These are phyloP conservation scores for Epinephelus coioides DNA, from an alignment of 2,797 vertebrate species.

Conservation along the genomic window DNA sequence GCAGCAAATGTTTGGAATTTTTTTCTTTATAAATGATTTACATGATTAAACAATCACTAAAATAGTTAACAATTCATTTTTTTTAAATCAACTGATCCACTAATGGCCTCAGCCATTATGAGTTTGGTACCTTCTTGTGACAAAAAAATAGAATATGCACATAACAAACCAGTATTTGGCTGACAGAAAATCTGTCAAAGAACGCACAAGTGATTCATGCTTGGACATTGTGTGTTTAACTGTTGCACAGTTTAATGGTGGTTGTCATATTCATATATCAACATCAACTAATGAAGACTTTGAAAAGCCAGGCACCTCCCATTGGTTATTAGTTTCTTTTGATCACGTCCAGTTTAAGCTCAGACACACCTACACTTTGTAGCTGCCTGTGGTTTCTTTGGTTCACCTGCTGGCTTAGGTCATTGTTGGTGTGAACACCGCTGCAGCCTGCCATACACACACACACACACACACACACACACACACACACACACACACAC, in stretches of 20 bases:
- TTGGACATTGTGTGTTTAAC: not conserved
- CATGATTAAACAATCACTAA: not conserved
- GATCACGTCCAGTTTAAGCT: constrained; percentile 4
- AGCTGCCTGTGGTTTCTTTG: constrained; percentile 12
- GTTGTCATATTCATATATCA: not conserved
- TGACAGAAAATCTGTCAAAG: not conserved
- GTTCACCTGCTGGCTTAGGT: constrained; percentile 19
- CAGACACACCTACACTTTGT: constrained; percentile 25
- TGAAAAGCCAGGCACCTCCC: not conserved
- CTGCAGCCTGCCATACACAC: not conserved
- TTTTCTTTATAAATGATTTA: not conserved
- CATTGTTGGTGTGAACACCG: not conserved
- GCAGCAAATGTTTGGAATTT: not conserved
- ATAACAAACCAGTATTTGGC: not conserved
- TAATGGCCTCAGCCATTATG: not conserved
- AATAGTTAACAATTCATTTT: not conserved
- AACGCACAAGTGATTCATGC: not conserved
- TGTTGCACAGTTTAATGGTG: not conserved
- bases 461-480: not conserved
- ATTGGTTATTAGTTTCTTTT: constrained; percentile 7
- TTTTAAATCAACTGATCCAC: not conserved
- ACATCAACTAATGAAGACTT: not conserved
- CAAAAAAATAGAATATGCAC: not conserved
- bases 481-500: not conserved
- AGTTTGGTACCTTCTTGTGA: not conserved